A percentile compares a stretch with the other conserved stretches of the same genome.
These are phyloP conservation scores for Myotis daubentonii DNA, from an alignment of 2,797 vertebrate genomes.

Conservation along the genomic window DNA sequence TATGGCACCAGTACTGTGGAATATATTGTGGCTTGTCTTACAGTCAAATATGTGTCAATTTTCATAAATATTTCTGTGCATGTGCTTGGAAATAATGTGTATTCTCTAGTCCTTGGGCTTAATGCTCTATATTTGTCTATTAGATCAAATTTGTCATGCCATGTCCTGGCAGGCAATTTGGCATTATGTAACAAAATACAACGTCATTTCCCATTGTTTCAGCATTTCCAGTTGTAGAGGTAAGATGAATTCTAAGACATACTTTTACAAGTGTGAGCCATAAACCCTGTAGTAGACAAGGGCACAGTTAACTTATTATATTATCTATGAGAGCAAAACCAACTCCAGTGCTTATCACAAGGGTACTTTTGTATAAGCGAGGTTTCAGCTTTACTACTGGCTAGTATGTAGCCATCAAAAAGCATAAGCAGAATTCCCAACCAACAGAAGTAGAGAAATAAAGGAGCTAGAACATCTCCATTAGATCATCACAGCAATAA, in stretches of 20 bases:
- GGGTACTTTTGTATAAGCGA: not conserved
- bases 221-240: not conserved
- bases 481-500: not conserved
- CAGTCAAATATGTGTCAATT: conserved; percentile 20
- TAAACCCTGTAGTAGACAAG: not conserved
- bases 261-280: not conserved
- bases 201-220: not conserved
- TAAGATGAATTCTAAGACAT: not conserved
- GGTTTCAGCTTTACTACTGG: not conserved
- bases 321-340: not conserved
- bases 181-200: not conserved
- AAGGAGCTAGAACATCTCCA: not conserved
- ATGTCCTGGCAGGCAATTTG: not conserved
- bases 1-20: not conserved
- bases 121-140: not conserved
- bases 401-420: not conserved
- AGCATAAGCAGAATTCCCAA: not conserved
- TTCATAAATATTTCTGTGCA: conserved; percentile 15
- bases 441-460: not conserved
- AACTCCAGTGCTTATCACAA: not conserved
- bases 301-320: not conserved
- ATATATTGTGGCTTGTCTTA: conserved; percentile 16
- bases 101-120: not conserved
- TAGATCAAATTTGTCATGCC: not conserved
- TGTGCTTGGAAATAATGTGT: not conserved